These are phyloP conservation scores for Hipposideros larvatus DNA, from an alignment of 2,797 vertebrate genomes.

Conservation along the genomic window DNA sequence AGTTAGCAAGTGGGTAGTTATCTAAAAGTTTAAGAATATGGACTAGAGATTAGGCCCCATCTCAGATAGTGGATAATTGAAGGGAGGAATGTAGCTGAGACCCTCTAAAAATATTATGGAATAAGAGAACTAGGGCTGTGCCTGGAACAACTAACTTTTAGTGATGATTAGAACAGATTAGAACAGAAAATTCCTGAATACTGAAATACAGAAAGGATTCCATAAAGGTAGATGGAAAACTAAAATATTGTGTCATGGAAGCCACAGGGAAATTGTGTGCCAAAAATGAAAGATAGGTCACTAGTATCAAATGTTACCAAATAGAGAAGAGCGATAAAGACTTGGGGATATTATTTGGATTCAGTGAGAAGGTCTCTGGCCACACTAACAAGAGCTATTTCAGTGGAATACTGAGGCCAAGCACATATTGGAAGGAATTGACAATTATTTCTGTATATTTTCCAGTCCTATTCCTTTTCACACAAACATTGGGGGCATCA, in stretches of 20 bases:
- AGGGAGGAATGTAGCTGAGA: background rate
- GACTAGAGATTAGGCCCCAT: background rate
- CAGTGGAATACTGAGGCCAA: background rate
- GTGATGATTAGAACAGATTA: background rate
- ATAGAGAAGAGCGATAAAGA: background rate
- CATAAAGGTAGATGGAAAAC: background rate
- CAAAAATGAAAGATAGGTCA: background rate
- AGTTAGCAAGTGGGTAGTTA: background rate
- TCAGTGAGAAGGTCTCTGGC: background rate
- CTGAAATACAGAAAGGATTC: background rate
- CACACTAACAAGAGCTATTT: background rate
- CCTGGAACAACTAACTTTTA: background rate
- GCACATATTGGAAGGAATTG: background rate
- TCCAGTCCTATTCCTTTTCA: background rate
- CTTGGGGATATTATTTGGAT: background rate
- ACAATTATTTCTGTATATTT: conserved; percentile 28
- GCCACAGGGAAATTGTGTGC: background rate
- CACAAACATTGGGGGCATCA: background rate
- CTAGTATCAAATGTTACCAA: background rate
- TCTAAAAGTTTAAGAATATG: background rate
- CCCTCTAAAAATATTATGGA: background rate
- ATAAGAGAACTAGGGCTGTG: background rate
- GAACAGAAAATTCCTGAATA: background rate
- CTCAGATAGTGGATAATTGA: background rate
- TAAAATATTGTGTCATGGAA: background rate